Evolutionary conservation across 2,888 invertebrate species (phyloP), one percentile per base, ranked within the genome.

Genomic region (Megalurothrips usitatus): DNA sequence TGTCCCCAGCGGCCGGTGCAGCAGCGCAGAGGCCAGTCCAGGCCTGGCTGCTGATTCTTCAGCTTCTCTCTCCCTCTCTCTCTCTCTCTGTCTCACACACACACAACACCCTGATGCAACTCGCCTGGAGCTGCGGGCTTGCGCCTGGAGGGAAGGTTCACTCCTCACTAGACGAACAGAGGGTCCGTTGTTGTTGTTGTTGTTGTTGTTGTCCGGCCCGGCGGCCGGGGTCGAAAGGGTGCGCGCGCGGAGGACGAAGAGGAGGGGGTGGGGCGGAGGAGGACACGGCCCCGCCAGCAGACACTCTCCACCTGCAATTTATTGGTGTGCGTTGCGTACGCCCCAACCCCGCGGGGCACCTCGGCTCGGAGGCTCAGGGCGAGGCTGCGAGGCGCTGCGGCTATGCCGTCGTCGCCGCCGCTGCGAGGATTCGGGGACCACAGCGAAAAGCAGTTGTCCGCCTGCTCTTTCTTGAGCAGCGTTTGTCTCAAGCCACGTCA

Each of bases 241-340:
- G 26, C 23, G 14, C 23, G 23, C 6, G 23, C 68, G 26, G 23
- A 6, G 68, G 68, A 6, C 68, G 63, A 23, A 3, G 52, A 19
- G 68, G 23, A n/a, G 23, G 23, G 26, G 68, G 9, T 10, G 68
- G 68, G 68, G 68, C 23, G 26, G 23, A 58, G 68, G 68, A 23
- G 23, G 23, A 23, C 11, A 23, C 68, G 68, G 68, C 11, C 58
- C 11, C 19, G 68, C 68, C 68, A 75, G 12, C 68, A 75, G 68
- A 75, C 68, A 75, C 68, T 75, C 68, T 75, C 68, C 68, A 75
- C 68, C 23, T 75, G 68, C 68, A 75, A 75, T 75, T 75, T 75
- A 75, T 75, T 75, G 68, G 68, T 75, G 34, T 75, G 68, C 23
- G 68, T 11, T n/a, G 26, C 68, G 68, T 26, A 75, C 68, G 68